Evolutionary conservation across 2,113 vertebrate genomes (phyloP).

Genomic region (Rallus limicola): DNA sequence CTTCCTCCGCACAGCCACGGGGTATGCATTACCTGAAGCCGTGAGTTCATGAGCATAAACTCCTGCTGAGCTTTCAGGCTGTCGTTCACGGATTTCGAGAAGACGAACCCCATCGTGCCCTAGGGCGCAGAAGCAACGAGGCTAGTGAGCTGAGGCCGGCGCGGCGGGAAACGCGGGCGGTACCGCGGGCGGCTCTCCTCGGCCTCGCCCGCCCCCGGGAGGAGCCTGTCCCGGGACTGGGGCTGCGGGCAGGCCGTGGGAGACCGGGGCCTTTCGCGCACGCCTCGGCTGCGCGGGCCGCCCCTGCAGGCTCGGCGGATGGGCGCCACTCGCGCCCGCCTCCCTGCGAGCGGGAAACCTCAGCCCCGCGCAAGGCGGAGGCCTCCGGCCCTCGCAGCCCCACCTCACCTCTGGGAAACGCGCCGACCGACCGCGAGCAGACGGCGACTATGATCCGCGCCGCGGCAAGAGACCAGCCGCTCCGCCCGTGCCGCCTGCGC

Average conservation of each 20-base stretch:
- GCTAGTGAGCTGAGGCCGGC: fast-evolving
- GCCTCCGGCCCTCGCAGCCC: too few species aligned
- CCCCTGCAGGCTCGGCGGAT: neutral
- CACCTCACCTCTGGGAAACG: neutral
- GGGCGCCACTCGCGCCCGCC: neutral
- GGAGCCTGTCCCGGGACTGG: fast-evolving
- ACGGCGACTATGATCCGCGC: neutral
- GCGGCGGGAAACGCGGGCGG: fast-evolving
- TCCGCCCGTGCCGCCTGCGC: neutral
- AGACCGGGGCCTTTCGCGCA: neutral
- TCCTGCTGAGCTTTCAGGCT: constrained; percentile 86
- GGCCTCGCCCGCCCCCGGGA: neutral
- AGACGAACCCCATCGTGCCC: constrained; percentile 80
- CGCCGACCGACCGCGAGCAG: too few species aligned
- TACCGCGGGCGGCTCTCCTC: too few species aligned
- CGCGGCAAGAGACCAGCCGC: too few species aligned
- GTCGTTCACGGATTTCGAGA: constrained; percentile 84
- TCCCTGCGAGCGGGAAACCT: neutral
- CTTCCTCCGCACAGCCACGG: neutral
- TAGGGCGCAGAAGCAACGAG: neutral
- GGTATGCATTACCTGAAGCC: constrained; percentile 79
- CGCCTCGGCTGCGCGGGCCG: neutral
- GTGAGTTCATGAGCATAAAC: constrained; percentile 80
- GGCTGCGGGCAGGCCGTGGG: neutral
- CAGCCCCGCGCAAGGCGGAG: neutral